Evolutionary conservation across 2,113 vertebrate genomes (phyloP), one percentile per base, ranked within the genome.

Genomic region (Kryptolebias marmoratus): DNA sequence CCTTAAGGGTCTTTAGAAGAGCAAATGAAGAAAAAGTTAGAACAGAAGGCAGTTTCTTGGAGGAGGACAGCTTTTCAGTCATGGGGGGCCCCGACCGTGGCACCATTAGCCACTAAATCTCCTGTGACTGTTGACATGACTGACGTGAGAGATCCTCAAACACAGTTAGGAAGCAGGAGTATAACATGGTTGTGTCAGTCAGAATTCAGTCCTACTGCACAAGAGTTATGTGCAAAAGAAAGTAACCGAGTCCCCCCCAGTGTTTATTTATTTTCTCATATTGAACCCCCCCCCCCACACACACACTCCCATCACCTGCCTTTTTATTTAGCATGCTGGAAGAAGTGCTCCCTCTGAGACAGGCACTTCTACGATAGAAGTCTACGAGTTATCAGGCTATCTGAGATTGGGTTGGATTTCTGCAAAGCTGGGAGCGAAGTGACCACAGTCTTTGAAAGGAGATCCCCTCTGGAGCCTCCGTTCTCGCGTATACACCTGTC

Each of bases 21-120:
- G 42, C 54, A 42, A 56, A 39, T 47, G 58, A 71, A 62, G 15
- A 49, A 45, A 22, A 68, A 71, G 62, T 75, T 73, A 81, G 77
- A 78, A 73, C 42, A 73, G 61, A 49, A 45, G 1, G 47, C 52
- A 65, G 61, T 71, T 81, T 2, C 14, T 73, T 64, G 73, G 59
- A 62, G 77, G 39, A 71, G 63, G 69, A 18, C 50, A 47, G 64
- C 59, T 72, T 79, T 76, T 71, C 55, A 52, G 80, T 81, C 45
- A 50, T 52, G 45, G 81, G 84, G 73, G 77, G 61, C 22, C 80
- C 64, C 0, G 11, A 42, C 81, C 71, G 70, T 87, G 85, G 88
- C 88, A 87, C 87, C 83, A 78, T 65, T 31, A 73, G 82, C 44
- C 85, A 82, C 73, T 92, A 94, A 93, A 92, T 91, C 89, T 80